phyloP scores from a whole-genome alignment of 2,113 vertebrate species.

The Mobula birostris region DNA sequence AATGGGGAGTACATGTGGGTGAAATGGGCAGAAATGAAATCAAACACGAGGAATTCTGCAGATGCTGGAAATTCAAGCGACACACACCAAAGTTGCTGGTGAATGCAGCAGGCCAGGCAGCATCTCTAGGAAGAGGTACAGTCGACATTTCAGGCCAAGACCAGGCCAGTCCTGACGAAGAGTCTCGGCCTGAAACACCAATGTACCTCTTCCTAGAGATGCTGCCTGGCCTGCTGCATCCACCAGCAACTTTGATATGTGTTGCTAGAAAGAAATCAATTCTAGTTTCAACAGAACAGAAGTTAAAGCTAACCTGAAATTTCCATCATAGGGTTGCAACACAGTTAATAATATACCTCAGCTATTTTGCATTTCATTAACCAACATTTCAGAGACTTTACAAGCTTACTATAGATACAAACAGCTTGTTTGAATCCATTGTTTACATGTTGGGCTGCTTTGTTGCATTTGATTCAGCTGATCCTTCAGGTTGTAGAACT shows the following conservation, averaged over 20 bases:
- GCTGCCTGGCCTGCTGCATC: too few species aligned
- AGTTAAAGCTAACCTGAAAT: not conserved
- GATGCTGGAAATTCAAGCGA: too few species aligned
- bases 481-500: not conserved
- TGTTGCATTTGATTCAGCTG: not conserved
- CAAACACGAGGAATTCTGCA: too few species aligned
- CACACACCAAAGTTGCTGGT: too few species aligned
- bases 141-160: too few species aligned
- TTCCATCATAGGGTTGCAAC: not conserved
- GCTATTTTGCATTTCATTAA: slow-evolving; percentile 2
- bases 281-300: not conserved
- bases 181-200: too few species aligned
- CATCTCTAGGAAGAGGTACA: too few species aligned
- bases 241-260: too few species aligned
- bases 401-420: not conserved
- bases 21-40: not conserved
- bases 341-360: not conserved
- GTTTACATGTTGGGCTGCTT: not conserved
- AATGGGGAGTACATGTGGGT: not conserved
- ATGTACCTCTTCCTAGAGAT: too few species aligned
- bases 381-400: not conserved
- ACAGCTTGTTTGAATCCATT: not conserved
- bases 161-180: too few species aligned
- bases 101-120: too few species aligned
- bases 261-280: not conserved